phyloP scores from a whole-genome alignment of 2,888 invertebrate genomes.

The Tenthredo notha region DNA sequence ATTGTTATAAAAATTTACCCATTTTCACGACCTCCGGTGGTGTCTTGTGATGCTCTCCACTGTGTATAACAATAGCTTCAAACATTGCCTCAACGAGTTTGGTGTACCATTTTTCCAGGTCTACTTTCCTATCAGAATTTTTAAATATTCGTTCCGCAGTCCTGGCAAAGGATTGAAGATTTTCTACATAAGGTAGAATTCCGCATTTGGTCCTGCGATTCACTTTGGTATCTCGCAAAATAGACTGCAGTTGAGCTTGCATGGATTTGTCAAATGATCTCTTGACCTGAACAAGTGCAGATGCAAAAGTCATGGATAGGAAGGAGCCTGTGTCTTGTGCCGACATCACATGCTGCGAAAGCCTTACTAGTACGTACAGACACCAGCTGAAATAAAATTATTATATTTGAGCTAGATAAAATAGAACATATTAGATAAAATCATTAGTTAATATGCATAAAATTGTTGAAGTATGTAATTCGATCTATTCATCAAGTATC shows the following conservation, averaged over 20 bases:
- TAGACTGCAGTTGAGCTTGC: conserved; percentile 89
- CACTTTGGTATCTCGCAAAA: conserved; percentile 87
- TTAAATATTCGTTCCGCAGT: conserved; percentile 94
- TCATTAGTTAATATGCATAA: not conserved
- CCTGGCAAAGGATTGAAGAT: conserved; percentile 92
- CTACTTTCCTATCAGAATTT: conserved; percentile 91
- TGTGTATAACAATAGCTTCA: conserved; percentile 89
- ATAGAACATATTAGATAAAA: not conserved
- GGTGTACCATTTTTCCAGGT: conserved; percentile 95
- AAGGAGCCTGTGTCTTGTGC: conserved; percentile 93
- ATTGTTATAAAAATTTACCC: conserved; percentile 79
- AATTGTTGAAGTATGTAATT: not conserved
- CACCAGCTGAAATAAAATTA: conserved; percentile 86
- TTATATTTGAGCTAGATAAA: conserved; percentile 20
- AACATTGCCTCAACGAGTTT: conserved; percentile 91
- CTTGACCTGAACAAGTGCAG: conserved; percentile 92
- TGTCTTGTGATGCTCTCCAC: conserved; percentile 93
- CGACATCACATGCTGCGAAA: conserved; percentile 96
- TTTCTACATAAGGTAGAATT: conserved; percentile 92
- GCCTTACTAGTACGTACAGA: conserved; percentile 94
- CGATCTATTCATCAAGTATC: not conserved
- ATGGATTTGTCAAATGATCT: conserved; percentile 95
- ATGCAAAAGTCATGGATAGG: conserved; percentile 92
- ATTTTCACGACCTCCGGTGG: conserved; percentile 95
- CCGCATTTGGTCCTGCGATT: conserved; percentile 91